Conservation (phyloP, 2,888 invertebrate genomes). For the Drosophila putrida region DNA sequence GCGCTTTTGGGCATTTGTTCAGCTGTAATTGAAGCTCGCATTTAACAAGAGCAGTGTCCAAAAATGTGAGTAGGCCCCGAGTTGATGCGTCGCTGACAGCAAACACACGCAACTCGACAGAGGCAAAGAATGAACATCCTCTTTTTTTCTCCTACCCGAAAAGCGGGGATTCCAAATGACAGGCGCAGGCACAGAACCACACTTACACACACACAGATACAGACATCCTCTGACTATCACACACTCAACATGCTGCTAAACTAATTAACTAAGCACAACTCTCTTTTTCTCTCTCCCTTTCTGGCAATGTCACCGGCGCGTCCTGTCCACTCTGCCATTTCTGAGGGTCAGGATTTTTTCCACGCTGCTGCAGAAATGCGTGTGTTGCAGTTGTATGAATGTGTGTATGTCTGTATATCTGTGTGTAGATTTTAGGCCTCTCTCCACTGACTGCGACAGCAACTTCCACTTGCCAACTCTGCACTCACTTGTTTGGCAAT, state of each 20-base stretch:
- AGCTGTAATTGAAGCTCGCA: constrained; percentile 69
- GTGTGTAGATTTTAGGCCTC: constrained; percentile 60
- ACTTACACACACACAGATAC: constrained; percentile 24
- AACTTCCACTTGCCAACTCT: constrained; percentile 75
- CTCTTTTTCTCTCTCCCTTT: neutral
- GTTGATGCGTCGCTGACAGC: constrained; percentile 68
- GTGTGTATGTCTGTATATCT: constrained; percentile 16
- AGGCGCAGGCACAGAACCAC: constrained; percentile 29
- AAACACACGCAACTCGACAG: constrained; percentile 60
- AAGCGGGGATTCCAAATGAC: constrained; percentile 62
- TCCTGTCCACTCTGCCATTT: constrained; percentile 47
- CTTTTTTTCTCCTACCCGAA: constrained; percentile 1
- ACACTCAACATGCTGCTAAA: constrained; percentile 66
- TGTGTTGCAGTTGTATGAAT: constrained; percentile 57
- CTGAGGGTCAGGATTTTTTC: constrained; percentile 65
- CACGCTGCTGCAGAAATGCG: constrained; percentile 66
- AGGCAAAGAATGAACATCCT: constrained; percentile 4
- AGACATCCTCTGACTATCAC: constrained; percentile 11
- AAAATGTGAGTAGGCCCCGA: constrained; percentile 46
- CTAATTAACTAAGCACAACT: constrained; percentile 75
- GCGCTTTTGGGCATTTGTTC: constrained; percentile 49
- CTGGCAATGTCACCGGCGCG: constrained; percentile 42
- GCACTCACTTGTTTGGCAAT: constrained; percentile 81
- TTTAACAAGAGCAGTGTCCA: constrained; percentile 34
- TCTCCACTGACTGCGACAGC: constrained; percentile 43